These are phyloP conservation scores for Rhea americana DNA, from an alignment of 2,113 vertebrate genomes.

Conservation along the genomic window DNA sequence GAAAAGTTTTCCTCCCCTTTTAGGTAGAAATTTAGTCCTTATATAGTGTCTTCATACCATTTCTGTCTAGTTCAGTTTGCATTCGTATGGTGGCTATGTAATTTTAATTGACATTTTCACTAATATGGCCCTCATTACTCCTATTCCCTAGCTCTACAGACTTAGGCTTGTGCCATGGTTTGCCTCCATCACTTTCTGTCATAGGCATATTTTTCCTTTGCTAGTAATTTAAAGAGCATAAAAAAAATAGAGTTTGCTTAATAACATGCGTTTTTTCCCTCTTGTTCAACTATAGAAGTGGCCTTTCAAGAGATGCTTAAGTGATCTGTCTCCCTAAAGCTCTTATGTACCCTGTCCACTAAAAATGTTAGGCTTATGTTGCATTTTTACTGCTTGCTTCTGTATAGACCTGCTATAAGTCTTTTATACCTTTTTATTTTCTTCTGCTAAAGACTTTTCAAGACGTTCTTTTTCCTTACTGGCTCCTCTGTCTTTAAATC, in stretches of 20 bases:
- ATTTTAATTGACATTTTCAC: not conserved
- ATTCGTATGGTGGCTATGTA: not conserved
- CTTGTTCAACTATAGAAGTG: not conserved
- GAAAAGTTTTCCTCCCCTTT: not conserved
- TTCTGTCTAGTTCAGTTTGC: not conserved
- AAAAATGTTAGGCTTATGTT: not conserved
- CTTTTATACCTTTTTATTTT: not conserved
- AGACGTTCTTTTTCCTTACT: not conserved
- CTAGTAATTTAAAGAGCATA: not conserved
- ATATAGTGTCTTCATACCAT: not conserved
- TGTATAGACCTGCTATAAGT: not conserved
- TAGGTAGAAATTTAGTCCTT: not conserved
- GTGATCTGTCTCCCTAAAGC: not conserved
- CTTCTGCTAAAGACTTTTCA: not conserved
- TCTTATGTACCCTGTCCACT: not conserved
- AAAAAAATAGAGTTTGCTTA: not conserved
- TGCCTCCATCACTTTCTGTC: not conserved
- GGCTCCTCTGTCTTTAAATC: not conserved
- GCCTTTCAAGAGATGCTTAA: not conserved
- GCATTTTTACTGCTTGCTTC: not conserved
- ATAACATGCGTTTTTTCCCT: not conserved
- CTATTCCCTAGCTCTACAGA: not conserved
- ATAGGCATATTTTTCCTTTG: not conserved
- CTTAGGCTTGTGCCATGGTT: not conserved
- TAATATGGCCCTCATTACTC: not conserved